These are phyloP conservation scores for Acrocephalus arundinaceus DNA, from an alignment of 2,113 vertebrate genomes.

Conservation along the genomic window DNA sequence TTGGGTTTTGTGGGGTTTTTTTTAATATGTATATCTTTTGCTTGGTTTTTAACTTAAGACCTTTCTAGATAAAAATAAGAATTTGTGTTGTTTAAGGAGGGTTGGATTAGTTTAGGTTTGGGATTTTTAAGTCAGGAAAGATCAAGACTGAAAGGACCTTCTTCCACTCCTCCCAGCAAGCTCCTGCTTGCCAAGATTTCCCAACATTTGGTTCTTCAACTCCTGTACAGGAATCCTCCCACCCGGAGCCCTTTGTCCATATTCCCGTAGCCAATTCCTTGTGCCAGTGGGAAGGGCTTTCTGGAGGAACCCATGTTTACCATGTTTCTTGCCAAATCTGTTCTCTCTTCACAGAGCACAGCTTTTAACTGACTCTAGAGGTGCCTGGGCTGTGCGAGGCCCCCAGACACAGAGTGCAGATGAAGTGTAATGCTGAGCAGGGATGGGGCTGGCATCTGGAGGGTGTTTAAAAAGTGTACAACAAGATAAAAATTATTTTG, in stretches of 20 bases:
- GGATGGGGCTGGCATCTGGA: neutral
- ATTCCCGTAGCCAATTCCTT: neutral
- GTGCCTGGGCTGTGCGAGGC: accelerated
- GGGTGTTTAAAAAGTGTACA: neutral
- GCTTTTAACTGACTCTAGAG: neutral
- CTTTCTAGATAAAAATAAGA: neutral
- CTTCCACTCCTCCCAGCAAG: neutral
- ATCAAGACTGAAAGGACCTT: neutral
- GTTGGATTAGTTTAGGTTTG: neutral
- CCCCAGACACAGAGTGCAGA: neutral
- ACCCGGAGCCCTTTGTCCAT: neutral
- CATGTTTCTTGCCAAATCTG: neutral
- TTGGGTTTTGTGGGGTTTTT: neutral
- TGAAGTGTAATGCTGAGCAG: neutral
- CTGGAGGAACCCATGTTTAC: neutral
- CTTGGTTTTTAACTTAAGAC: neutral
- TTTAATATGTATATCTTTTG: neutral
- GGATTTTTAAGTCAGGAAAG: neutral
- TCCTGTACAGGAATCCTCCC: neutral
- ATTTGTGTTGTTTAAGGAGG: accelerated
- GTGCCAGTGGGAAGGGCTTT: neutral
- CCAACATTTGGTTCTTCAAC: neutral
- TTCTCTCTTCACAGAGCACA: neutral
- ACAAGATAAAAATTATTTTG: neutral
- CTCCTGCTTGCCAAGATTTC: neutral